Evolutionary conservation across 1,140 invertebrate genomes (phyloP).

Genomic region (Goniozus legneri): DNA sequence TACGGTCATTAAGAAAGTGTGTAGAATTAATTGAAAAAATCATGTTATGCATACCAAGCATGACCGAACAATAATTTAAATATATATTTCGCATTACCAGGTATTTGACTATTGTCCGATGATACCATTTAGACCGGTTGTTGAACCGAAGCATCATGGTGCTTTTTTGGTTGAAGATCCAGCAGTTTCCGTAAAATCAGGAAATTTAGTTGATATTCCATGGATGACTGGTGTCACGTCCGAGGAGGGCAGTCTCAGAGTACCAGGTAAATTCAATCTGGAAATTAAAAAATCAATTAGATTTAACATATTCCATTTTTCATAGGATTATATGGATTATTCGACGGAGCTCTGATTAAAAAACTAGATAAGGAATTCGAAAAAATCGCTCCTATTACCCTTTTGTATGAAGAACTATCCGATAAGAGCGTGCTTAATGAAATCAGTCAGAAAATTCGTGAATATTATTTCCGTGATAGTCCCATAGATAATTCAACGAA

Average conservation of each 20-base stretch:
- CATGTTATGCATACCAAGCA: too few species aligned
- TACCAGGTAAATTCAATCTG: conserved; percentile 52
- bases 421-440: conserved; percentile 34
- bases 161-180: conserved; percentile 65
- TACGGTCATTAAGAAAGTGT: too few species aligned
- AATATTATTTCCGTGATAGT: conserved; percentile 60
- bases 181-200: conserved; percentile 46
- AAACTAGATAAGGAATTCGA: conserved; percentile 57
- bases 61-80: too few species aligned
- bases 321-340: conserved; percentile 32
- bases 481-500: conserved; percentile 52
- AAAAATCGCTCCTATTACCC: conserved; percentile 57
- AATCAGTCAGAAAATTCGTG: conserved; percentile 57
- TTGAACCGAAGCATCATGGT: conserved; percentile 63
- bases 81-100: too few species aligned
- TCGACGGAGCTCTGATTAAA: conserved; percentile 22
- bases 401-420: conserved; percentile 61
- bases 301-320: background rate
- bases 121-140: conserved; percentile 70
- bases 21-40: too few species aligned
- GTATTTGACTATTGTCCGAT: conserved; percentile 68
- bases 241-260: conserved; percentile 66
- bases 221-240: conserved; percentile 67
- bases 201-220: conserved; percentile 57
- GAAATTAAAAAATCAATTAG: too few species aligned